Evolutionary conservation across 30 jellyfish, hydroid and myxozoan genomes (phyloP).

Genomic region (Rhopilema esculentum): DNA sequence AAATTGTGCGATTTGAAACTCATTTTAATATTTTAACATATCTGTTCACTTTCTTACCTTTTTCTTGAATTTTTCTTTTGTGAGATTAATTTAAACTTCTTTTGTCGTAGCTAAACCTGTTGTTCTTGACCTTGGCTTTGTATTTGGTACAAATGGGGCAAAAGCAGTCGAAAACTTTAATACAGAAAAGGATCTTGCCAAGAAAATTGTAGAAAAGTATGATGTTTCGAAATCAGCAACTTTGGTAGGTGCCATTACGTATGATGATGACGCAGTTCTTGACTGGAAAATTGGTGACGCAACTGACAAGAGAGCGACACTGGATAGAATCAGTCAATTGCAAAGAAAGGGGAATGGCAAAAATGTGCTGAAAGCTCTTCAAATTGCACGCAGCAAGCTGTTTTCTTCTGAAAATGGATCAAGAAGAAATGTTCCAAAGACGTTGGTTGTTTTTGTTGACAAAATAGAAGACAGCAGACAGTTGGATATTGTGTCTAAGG

Average conservation of each 20-base stretch:
- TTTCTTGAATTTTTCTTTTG: background rate
- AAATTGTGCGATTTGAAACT: too few relatives aligned
- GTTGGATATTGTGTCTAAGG: constrained; percentile 20
- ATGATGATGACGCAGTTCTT: constrained; percentile 34
- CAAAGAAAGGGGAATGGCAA: constrained; percentile 33
- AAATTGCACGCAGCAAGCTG: constrained; percentile 42
- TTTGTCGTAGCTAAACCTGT: constrained; percentile 17
- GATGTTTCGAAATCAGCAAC: constrained; percentile 25
- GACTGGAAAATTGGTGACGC: constrained; percentile 57
- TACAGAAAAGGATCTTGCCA: constrained; percentile 48
- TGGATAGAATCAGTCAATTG: constrained; percentile 17
- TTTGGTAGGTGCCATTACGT: constrained; percentile 58
- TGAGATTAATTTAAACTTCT: background rate
- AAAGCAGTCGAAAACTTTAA: constrained; percentile 7
- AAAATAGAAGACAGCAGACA: constrained; percentile 32
- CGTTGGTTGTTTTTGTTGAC: constrained; percentile 60
- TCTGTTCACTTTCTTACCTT: too few relatives aligned
- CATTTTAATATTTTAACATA: too few relatives aligned
- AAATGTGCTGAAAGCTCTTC: constrained; percentile 39
- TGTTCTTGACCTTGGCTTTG: constrained; percentile 42
- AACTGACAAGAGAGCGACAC: background rate
- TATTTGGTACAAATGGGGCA: constrained; percentile 48
- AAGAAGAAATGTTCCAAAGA: constrained; percentile 38
- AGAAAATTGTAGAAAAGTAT: constrained; percentile 27
- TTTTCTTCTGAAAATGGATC: constrained; percentile 41